A percentile compares a stretch with the other conserved stretches of the same genome.
phyloP scores from a whole-genome alignment of 2,797 vertebrate genomes.

The Spheniscus humboldti region DNA sequence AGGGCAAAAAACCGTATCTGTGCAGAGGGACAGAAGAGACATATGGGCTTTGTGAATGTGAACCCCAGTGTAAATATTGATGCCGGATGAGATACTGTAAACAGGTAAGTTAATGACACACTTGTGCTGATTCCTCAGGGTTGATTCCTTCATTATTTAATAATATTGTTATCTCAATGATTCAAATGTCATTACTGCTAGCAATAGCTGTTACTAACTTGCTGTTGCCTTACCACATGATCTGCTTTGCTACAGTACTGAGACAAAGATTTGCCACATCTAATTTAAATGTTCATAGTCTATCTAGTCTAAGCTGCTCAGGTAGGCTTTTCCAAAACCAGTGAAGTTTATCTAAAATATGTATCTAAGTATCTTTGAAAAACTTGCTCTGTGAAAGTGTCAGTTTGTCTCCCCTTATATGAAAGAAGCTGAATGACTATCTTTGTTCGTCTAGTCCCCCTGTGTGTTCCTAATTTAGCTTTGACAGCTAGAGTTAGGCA shows the following conservation, averaged over 20 bases:
- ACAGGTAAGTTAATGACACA: neutral
- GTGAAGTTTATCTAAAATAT: neutral
- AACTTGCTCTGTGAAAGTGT: neutral
- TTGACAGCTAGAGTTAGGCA: neutral
- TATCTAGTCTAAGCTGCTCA: neutral
- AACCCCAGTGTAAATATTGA: neutral
- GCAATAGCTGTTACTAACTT: neutral
- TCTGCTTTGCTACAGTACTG: neutral
- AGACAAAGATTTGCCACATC: neutral
- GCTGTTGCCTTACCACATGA: neutral
- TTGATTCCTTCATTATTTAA: neutral
- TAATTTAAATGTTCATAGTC: neutral
- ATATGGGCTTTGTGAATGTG: neutral
- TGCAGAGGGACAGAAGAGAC: neutral
- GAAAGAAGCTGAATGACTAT: neutral
- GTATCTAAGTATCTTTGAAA: neutral
- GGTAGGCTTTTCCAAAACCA: neutral
- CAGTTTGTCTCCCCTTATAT: neutral
- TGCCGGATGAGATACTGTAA: neutral
- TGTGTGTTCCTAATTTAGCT: conserved; percentile 7
- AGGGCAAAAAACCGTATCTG: neutral
- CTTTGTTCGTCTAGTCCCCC: neutral
- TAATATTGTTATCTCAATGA: neutral
- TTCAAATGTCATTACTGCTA: neutral
- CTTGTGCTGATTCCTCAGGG: neutral